Evolutionary conservation across 2,113 vertebrate genomes (phyloP), one percentile per base, ranked within the genome.

Genomic region (Bungarus multicinctus): DNA sequence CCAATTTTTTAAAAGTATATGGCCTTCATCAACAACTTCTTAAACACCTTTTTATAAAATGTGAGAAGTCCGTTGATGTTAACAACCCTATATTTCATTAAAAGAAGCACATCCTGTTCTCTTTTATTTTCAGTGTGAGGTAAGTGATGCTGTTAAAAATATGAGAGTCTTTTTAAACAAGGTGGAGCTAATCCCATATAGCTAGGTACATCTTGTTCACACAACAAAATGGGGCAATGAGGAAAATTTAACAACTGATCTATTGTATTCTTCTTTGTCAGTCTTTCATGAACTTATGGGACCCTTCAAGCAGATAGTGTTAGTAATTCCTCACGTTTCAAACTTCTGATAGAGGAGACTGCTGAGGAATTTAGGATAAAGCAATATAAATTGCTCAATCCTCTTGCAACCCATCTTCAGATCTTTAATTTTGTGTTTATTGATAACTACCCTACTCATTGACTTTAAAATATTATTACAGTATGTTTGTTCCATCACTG

Each of bases 101-200:
- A 64, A 93, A 95, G 93, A 81, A 64, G 87, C 94, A 89, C 96
- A 96, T 97, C 96, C 96, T 97, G 96, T 96, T 88, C 87, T 95
- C 10, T 39, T 0, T 55, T 0, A 0, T 88, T 95, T 94, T 81
- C 74, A 0, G 0, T 89, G 81, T 96, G 96, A 96, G 94, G 95
- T 45, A 54, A 43, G 20, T 60, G 39, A 11, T 96, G 11, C 22
- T 58, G 10, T 52, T 22, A 54, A n/a, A 1, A 30, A 52, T 8
- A 18, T 58, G 34, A 60, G 45, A 34, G 43, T 8, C 25, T 50
- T 57, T 45, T 50, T 45, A 85, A 60, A 53, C 34, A 93, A 58
- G 58, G 27, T 92, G 11, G 11, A 30, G 8, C 52, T 88, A 69
- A 92, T 39, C 57, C 34, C 25, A 14, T 43, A 47, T 25, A 50